phyloP scores from a whole-genome alignment of 2,888 invertebrate genomes.

The Psococerastis gibbosa region DNA sequence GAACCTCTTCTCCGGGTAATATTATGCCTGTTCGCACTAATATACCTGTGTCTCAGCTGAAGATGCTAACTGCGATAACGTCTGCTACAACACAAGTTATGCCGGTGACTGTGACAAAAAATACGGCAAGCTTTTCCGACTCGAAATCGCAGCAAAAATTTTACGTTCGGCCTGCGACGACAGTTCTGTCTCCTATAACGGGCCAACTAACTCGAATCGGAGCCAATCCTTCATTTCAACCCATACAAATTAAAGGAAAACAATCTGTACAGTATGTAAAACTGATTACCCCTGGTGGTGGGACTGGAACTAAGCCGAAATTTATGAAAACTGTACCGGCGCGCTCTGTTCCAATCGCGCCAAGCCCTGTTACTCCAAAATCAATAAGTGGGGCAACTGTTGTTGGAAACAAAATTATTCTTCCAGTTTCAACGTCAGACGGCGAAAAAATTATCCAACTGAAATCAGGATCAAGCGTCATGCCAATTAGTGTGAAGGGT shows the following conservation, averaged over 20 bases:
- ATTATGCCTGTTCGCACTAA: not conserved
- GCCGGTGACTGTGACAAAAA: conserved; percentile 15
- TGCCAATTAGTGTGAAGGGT: too few species aligned
- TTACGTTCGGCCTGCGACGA: not conserved
- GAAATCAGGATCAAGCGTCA: not conserved
- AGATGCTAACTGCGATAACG: not conserved
- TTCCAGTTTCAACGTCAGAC: conserved; percentile 19
- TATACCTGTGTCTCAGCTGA: not conserved
- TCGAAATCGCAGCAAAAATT: conserved; percentile 12
- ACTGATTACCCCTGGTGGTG: conserved; percentile 32
- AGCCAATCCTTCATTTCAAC: not conserved
- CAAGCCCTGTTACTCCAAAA: conserved; percentile 23
- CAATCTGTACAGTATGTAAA: conserved; percentile 46
- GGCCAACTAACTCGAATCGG: conserved; percentile 5
- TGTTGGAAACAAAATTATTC: conserved; percentile 26
- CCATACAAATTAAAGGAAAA: conserved; percentile 15
- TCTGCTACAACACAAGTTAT: conserved; percentile 8
- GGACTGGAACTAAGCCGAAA: conserved; percentile 24
- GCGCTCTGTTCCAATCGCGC: conserved; percentile 16
- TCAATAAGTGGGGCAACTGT: too few species aligned
- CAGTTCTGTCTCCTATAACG: too few species aligned
- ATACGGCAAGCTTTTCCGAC: not conserved
- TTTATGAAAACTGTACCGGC: conserved; percentile 19
- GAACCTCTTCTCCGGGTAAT: not conserved
- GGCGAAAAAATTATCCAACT: too few species aligned